A percentile compares a stretch with the other conserved stretches of the same genome.
Evolutionary conservation across 2,113 vertebrate genomes (phyloP).

Genomic region (Lycaon pictus): DNA sequence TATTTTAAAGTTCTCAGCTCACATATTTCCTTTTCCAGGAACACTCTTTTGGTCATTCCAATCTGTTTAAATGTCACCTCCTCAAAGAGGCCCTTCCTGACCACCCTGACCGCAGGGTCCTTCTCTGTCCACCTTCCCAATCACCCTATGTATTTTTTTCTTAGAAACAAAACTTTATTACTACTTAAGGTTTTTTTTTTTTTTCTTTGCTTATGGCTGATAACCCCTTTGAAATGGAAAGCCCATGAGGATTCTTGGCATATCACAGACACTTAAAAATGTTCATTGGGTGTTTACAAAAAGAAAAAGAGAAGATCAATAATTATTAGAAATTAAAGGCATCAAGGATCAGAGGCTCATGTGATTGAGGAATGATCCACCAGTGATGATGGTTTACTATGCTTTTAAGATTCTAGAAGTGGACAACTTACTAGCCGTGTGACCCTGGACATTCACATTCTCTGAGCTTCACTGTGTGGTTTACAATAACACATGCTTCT

Average conservation of each 20-base stretch:
- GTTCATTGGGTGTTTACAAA: not conserved
- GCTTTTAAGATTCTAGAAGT: conserved; percentile 13
- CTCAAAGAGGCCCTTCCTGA: not conserved
- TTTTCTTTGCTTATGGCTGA: not conserved
- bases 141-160: not conserved
- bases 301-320: not conserved
- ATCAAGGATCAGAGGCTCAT: not conserved
- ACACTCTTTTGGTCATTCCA: not conserved
- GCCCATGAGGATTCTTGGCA: conserved; percentile 3
- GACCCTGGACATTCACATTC: not conserved
- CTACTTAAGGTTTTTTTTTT: not conserved
- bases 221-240: conserved; percentile 4
- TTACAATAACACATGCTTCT: not conserved
- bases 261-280: conserved; percentile 6
- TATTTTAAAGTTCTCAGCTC: not conserved
- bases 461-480: conserved; percentile 8
- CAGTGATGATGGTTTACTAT: not conserved
- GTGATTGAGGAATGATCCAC: not conserved
- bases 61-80: conserved; percentile 43
- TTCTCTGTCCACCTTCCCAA: not conserved
- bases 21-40: conserved; percentile 5
- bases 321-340: conserved; percentile 9
- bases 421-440: not conserved
- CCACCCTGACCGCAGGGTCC: not conserved
- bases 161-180: not conserved